A percentile compares a stretch with the other conserved stretches of the same genome.
These are phyloP conservation scores for Nannoperca obscura DNA, from an alignment of 2,797 vertebrate species.

Conservation along the genomic window DNA sequence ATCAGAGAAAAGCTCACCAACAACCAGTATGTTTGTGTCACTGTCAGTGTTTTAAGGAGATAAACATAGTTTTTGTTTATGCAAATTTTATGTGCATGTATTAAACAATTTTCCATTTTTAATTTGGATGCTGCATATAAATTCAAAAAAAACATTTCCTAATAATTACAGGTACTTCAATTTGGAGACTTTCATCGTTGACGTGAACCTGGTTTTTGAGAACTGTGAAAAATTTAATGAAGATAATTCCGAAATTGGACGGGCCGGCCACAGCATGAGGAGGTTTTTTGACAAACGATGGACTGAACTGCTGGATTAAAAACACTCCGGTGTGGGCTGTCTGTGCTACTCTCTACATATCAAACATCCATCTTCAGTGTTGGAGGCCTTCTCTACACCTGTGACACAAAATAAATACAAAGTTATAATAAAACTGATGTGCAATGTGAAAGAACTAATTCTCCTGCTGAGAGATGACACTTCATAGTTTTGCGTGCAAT, in stretches of 20 bases:
- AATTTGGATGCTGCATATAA: not conserved
- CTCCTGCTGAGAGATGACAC: constrained; percentile 79
- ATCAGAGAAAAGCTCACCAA: constrained; percentile 94
- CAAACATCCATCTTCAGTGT: constrained; percentile 31
- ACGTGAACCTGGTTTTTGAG: constrained; percentile 97
- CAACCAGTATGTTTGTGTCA: constrained; percentile 90
- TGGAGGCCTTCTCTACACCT: constrained; percentile 70
- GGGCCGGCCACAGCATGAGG: constrained; percentile 96
- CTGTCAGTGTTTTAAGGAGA: not conserved
- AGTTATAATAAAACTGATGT: constrained; percentile 80
- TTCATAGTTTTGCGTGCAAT: constrained; percentile 88
- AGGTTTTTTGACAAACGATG: constrained; percentile 96
- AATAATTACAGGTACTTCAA: constrained; percentile 89
- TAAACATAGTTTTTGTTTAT: not conserved
- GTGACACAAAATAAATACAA: constrained; percentile 79
- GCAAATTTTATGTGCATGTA: not conserved
- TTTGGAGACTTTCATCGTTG: constrained; percentile 92
- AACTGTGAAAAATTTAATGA: constrained; percentile 99
- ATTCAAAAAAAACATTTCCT: not conserved
- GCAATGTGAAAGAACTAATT: constrained; percentile 82
- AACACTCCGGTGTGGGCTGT: constrained; percentile 50
- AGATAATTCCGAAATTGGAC: constrained; percentile 96
- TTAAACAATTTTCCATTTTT: not conserved
- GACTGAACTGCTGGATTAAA: constrained; percentile 92
- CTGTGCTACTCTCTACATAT: constrained; percentile 28